Percentiles rank a stretch among this genome's conserved stretches.
Evolutionary conservation across 2,888 invertebrate species (phyloP).

Genomic region (Trilocha varians): DNA sequence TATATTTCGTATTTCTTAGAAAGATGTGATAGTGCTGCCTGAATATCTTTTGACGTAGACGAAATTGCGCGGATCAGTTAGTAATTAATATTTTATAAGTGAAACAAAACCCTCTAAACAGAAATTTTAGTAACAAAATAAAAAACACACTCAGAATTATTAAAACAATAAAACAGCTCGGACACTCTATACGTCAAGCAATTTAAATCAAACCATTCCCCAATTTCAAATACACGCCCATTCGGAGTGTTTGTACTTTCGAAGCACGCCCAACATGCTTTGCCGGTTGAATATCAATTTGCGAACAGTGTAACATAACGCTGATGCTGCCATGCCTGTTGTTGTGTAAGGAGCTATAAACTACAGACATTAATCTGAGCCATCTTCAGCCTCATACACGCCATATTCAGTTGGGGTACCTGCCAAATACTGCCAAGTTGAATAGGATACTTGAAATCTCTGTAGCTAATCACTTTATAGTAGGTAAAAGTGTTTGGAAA

Average conservation of each 20-base stretch:
- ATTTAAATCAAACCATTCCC: slow-evolving; percentile 29
- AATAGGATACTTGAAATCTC: too few relatives aligned
- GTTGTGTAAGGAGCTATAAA: slow-evolving; percentile 7
- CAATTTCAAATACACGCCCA: slow-evolving; percentile 28
- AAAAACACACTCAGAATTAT: not conserved
- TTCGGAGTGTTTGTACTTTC: slow-evolving; percentile 35
- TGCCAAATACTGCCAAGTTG: too few relatives aligned
- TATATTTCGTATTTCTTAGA: too few relatives aligned
- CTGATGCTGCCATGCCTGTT: slow-evolving; percentile 11
- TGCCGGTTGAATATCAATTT: slow-evolving; percentile 49
- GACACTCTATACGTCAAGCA: slow-evolving; percentile 12
- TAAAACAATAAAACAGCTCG: slow-evolving; percentile 3
- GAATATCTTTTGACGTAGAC: too few relatives aligned
- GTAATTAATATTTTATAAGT: too few relatives aligned
- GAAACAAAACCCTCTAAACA: too few relatives aligned
- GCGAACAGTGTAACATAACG: slow-evolving; percentile 21
- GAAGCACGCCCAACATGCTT: slow-evolving; percentile 27
- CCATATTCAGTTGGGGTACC: not conserved
- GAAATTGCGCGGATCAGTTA: too few relatives aligned
- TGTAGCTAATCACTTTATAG: too few relatives aligned
- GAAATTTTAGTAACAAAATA: too few relatives aligned
- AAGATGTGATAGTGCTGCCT: too few relatives aligned
- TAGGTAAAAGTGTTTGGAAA: too few relatives aligned
- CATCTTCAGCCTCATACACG: not conserved
- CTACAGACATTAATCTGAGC: not conserved